phyloP scores from a whole-genome alignment of 2,888 invertebrate genomes.

The Hirtodrosophila alboralis region DNA sequence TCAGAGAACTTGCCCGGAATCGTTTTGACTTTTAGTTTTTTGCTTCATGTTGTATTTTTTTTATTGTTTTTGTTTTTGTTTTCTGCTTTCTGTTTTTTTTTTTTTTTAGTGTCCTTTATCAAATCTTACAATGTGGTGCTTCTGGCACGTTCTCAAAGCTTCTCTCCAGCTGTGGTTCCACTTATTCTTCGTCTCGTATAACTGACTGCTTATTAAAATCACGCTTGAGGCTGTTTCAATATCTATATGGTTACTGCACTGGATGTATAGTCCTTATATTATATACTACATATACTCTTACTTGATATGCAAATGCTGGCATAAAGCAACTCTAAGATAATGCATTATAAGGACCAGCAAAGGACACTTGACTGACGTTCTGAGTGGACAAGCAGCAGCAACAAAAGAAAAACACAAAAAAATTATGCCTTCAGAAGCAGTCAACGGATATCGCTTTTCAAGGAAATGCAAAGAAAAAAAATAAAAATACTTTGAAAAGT shows the following conservation, averaged over 20 bases:
- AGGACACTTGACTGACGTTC: conserved; percentile 7
- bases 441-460: neutral
- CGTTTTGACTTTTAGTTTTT: conserved; percentile 27
- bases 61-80: conserved; percentile 35
- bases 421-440: too few species aligned
- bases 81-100: conserved; percentile 10
- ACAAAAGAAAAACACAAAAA: conserved; percentile 2
- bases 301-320: conserved; percentile 35
- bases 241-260: conserved; percentile 25
- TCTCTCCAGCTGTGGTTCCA: conserved; percentile 13
- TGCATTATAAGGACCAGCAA: conserved; percentile 22
- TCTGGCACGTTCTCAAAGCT: conserved; percentile 60
- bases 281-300: neutral
- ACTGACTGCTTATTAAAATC: conserved; percentile 67
- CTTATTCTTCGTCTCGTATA: conserved; percentile 14
- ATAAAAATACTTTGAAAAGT: neutral
- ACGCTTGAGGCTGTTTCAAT: conserved; percentile 47
- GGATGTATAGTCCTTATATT: neutral
- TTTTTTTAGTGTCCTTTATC: conserved; percentile 42
- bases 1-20: conserved; percentile 41
- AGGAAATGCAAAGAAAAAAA: too few species aligned
- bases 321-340: conserved; percentile 5
- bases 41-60: conserved; percentile 8
- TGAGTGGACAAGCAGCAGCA: conserved; percentile 2
- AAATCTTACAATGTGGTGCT: conserved; percentile 65